Base-by-base conservation (phyloP, 1,140 invertebrate species). In the Heliothis subflexa region DNA sequence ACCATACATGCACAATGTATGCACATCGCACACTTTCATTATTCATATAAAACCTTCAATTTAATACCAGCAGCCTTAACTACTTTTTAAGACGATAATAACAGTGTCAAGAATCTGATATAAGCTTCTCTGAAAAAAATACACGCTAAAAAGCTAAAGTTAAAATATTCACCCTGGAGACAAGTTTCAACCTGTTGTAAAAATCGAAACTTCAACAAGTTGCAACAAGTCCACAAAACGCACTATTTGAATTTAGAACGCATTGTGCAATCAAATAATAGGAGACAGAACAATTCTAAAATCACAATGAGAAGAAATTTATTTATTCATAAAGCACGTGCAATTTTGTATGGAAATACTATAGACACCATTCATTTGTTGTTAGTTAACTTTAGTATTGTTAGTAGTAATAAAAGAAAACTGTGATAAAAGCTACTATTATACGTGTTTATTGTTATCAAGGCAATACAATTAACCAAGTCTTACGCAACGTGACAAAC, bases 191-290 rank as follows among this genome's bases (percentile, higher is more conserved):
- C 81, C 81, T 82, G 81, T 80, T 73, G 18, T 50, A 59, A 55
- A 71, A 47, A 16, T 28, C 13, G 13, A 18, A 59, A 3, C 14
- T 54, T 10, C 18, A 54, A 74, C 79, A 81, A 62, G 81, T 80
- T 54, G 10, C 14, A 62, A 74, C 78, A 81, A 55, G 81, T 80
- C 47, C 10, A 49, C n/a, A 54, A 70, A 81, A 33, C 16, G 54
- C 16, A 47, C 73, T 64, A 76, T 66, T 66, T 77, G n/a, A 62
- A 77, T 72, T 72, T 50, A 49, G 47, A 71, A 81, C 40, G 81
- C 81, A 82, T 82, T 82, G 81, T 82, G 78, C 78, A 82, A 81
- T 55, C 64, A 64, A 77, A 81, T 59, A 81, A 81, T 75, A 78
- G 33, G 28, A 50, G 13, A 71, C n/a, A 33, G 49, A 71, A 79